Percentiles rank a stretch among this genome's conserved stretches.
These are phyloP conservation scores for Ctenopoma kingsleyae DNA, from an alignment of 2,797 vertebrate genomes.

Conservation along the genomic window DNA sequence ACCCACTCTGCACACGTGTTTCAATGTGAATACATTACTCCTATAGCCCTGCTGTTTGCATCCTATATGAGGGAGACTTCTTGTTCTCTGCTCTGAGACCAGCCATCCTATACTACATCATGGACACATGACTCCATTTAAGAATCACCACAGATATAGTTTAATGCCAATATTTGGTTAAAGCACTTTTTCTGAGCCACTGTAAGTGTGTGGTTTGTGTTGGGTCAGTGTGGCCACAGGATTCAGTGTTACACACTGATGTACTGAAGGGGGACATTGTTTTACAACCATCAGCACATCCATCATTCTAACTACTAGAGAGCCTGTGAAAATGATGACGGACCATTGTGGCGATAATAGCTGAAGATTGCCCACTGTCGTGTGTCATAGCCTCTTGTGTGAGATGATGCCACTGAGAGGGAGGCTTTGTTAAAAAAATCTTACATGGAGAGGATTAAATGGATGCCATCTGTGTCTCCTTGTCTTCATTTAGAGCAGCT, in stretches of 20 bases:
- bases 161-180: conserved; percentile 45
- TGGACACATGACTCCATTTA: conserved; percentile 48
- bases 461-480: conserved; percentile 65
- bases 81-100: conserved; percentile 55
- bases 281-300: conserved; percentile 67
- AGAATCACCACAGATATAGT: conserved; percentile 49
- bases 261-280: conserved; percentile 75
- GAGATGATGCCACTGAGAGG: conserved; percentile 58
- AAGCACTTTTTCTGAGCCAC: conserved; percentile 21
- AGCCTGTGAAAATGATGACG: conserved; percentile 70
- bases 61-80: conserved; percentile 54
- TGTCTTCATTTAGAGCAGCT: conserved; percentile 65
- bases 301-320: conserved; percentile 70
- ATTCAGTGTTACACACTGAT: conserved; percentile 37
- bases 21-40: conserved; percentile 49
- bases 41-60: conserved; percentile 43
- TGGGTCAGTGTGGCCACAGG: conserved; percentile 28
- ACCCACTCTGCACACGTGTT: conserved; percentile 51
- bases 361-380: conserved; percentile 60
- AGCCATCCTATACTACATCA: conserved; percentile 33
- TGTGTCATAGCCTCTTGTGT: conserved; percentile 64
- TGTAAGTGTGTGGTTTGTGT: conserved; percentile 26
- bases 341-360: conserved; percentile 69
- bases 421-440: conserved; percentile 64
- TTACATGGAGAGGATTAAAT: conserved; percentile 51